Evolutionary conservation across 2,888 invertebrate genomes (phyloP).

Genomic region (Thumatha senex): DNA sequence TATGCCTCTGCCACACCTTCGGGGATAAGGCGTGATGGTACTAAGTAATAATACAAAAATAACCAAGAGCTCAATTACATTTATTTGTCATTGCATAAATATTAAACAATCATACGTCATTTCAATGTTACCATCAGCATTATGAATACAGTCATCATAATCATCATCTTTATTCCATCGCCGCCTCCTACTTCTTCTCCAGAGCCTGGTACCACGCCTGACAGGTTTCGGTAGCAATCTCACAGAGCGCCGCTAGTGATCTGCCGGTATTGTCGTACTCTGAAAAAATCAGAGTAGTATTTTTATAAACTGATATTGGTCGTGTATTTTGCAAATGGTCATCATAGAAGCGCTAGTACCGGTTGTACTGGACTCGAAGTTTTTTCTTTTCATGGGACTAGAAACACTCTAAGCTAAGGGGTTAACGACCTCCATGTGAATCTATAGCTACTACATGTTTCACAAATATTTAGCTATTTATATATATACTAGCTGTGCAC

Average conservation of each 20-base stretch:
- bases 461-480: too few species aligned
- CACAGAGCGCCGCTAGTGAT: slow-evolving; percentile 90
- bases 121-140: not conserved
- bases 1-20: too few species aligned
- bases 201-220: slow-evolving; percentile 87
- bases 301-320: not conserved
- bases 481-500: too few species aligned
- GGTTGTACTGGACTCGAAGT: too few species aligned
- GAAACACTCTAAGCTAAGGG: too few species aligned
- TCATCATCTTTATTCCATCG: not conserved
- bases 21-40: too few species aligned
- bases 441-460: too few species aligned
- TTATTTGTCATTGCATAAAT: not conserved
- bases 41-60: not conserved
- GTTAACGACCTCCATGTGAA: too few species aligned
- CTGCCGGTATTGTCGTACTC: slow-evolving; percentile 88
- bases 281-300: slow-evolving; percentile 56
- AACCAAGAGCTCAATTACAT: not conserved
- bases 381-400: too few species aligned
- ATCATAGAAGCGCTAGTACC: too few species aligned
- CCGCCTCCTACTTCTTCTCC: slow-evolving; percentile 55
- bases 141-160: not conserved
- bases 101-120: not conserved
- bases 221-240: slow-evolving; percentile 92
- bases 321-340: too few species aligned